phyloP scores from a whole-genome alignment of 2,113 vertebrate genomes.

The Aldabrachelys gigantea region DNA sequence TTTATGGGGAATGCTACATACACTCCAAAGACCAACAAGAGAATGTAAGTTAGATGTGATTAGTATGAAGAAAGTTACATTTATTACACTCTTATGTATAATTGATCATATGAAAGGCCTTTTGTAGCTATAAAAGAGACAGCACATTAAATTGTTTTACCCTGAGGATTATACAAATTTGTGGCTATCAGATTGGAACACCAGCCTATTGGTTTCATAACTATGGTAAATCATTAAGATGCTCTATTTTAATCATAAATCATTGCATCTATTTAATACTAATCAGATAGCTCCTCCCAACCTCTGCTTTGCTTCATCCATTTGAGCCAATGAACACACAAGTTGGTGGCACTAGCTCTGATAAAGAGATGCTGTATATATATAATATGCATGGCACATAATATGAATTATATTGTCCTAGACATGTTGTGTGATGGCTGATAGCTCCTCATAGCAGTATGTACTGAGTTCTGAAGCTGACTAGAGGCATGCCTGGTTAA shows the following conservation, averaged over 20 bases:
- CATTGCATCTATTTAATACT: conserved; percentile 81
- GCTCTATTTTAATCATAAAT: conserved; percentile 79
- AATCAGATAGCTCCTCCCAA: conserved; percentile 78
- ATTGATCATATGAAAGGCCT: conserved; percentile 87
- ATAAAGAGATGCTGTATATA: conserved; percentile 37
- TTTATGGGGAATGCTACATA: conserved; percentile 82
- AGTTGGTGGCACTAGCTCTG: conserved; percentile 46
- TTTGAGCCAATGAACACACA: conserved; percentile 68
- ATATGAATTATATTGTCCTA: conserved; percentile 54
- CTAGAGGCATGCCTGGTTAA: conserved; percentile 60
- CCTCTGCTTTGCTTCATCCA: conserved; percentile 71
- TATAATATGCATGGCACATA: conserved; percentile 53
- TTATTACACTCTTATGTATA: conserved; percentile 88
- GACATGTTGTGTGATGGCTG: conserved; percentile 48
- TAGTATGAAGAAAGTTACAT: conserved; percentile 87
- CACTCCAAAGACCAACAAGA: conserved; percentile 83
- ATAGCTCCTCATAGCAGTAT: conserved; percentile 54
- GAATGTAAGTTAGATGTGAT: conserved; percentile 87
- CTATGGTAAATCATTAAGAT: conserved; percentile 84
- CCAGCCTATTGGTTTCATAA: conserved; percentile 81
- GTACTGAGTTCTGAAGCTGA: conserved; percentile 43
- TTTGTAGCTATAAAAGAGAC: conserved; percentile 88
- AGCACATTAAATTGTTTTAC: conserved; percentile 88
- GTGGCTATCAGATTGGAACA: conserved; percentile 81
- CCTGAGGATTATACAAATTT: conserved; percentile 85